Evolutionary conservation across 2,888 invertebrate species (phyloP), one percentile per base, ranked within the genome.

Genomic region (Allacma fusca): DNA sequence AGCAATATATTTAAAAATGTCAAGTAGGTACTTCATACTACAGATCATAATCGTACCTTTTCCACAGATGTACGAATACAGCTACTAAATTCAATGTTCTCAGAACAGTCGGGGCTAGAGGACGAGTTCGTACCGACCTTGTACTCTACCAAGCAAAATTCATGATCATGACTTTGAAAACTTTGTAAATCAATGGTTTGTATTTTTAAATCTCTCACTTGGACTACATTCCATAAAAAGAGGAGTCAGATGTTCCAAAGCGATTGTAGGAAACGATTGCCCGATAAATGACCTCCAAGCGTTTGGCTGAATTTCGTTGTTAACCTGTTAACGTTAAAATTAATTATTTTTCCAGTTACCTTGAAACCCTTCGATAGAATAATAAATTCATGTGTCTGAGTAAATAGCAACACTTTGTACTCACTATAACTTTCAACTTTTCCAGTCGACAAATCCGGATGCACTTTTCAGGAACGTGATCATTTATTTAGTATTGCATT

Each of bases 401-500:
- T n/a, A n/a, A n/a, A n/a, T n/a, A n/a, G n/a, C n/a, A n/a, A n/a
- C n/a, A n/a, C n/a, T n/a, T n/a, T n/a, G n/a, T n/a, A 44, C 70
- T 70, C 16, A 71, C 71, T 16, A 71, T 71, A 16, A 71, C 71
- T 12, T n/a, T 16, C 26, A 71, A 59, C 21, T 57, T 71, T 71
- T 71, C 71, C 2, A 71, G 59, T 5, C 71, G 71, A 28, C 71
- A 71, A 16, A 71, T 2, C 9, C 26, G 28, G 16, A 13, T 12
- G 59, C 71, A 71, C 71, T 71, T 57, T 16, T 4, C 1, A 57
- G 26, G 44, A n/a, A n/a, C n/a, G n/a, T n/a, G n/a, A 29, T 28
- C 16, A 28, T 29, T 64, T 2, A 64, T 23, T 64, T 23, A 24
- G 23, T 64, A n/a, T 19, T 59, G 9, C 9, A 59, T 59, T n/a